Base-by-base conservation (phyloP, 2,113 vertebrate species). In the Colinus virginianus region DNA sequence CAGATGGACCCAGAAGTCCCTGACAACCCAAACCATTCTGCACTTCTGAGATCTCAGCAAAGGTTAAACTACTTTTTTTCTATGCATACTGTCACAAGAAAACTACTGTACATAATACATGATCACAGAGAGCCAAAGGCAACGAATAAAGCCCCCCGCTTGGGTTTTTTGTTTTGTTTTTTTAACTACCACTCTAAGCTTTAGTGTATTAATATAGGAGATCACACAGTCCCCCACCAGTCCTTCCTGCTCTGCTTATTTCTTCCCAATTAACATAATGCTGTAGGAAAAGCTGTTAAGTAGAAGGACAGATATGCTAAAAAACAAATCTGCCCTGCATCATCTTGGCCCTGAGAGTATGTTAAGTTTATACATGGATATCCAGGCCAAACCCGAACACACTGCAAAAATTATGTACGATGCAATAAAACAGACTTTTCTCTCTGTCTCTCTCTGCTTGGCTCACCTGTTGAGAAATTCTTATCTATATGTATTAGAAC, bases 191-290 rank as follows among this genome's bases (percentile, higher is more conserved):
- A 25, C 9, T 51, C 20, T 40, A 34, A 45, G 7, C 26, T 40
- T 18, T 43, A 72, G 34, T 11, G 21, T 4, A 0, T 0, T 67
- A 53, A 25, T 23, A n/a, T 43, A 43, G 32, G 38, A 64, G 40
- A 25, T 6, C 4, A 17, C 40, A 22, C 26, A 32, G 56, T 26
- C 59, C 14, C 61, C 17, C 25, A 0, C 0, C 18, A 22, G 30
- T 32, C n/a, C 25, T 7, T 43, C 58, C 53, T 28, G 13, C 26
- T 45, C 46, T 59, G 21, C 42, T 18, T 7, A 34, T 36, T 68
- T 36, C 48, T 15, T 9, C 42, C 62, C 34, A 64, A 58, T 40
- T 13, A 4, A 18, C 36, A 36, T 36, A 36, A 36, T 36, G 36
- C 36, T 7, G 36, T 36, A 36, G 36, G 36, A 36, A 36, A 36